Evolutionary conservation across 2,113 vertebrate genomes (phyloP).

Genomic region (Oreochromis niloticus): DNA sequence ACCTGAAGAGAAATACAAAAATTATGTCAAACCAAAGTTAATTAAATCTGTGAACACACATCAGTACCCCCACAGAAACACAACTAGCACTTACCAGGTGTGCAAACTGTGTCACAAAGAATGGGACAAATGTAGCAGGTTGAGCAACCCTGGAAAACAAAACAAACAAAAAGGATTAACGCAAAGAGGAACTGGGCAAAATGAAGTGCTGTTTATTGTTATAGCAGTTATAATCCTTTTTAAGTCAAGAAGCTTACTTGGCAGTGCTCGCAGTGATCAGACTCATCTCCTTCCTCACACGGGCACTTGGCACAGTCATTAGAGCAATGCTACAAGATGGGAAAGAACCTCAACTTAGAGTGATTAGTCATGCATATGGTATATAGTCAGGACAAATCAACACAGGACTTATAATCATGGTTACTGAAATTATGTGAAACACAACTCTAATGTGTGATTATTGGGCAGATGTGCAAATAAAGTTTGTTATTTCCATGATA

Average conservation of each 20-base stretch:
- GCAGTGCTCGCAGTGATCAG: conserved; percentile 76
- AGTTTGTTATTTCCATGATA: background rate
- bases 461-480: background rate
- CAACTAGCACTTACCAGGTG: conserved; percentile 69
- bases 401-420: background rate
- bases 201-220: background rate
- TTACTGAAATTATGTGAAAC: background rate
- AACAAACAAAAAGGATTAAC: background rate
- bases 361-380: background rate
- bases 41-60: background rate
- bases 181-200: background rate
- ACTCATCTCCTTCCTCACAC: conserved; percentile 77
- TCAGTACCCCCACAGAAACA: background rate
- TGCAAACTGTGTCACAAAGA: conserved; percentile 80
- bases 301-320: conserved; percentile 62
- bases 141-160: conserved; percentile 71
- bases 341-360: accelerated
- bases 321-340: background rate
- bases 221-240: background rate
- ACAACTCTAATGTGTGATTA: background rate
- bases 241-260: conserved; percentile 54
- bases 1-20: conserved; percentile 42
- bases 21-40: background rate
- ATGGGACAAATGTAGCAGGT: conserved; percentile 82
- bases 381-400: background rate